Evolutionary conservation across 2,113 vertebrate species (phyloP).

Genomic region (Myotis davidii): DNA sequence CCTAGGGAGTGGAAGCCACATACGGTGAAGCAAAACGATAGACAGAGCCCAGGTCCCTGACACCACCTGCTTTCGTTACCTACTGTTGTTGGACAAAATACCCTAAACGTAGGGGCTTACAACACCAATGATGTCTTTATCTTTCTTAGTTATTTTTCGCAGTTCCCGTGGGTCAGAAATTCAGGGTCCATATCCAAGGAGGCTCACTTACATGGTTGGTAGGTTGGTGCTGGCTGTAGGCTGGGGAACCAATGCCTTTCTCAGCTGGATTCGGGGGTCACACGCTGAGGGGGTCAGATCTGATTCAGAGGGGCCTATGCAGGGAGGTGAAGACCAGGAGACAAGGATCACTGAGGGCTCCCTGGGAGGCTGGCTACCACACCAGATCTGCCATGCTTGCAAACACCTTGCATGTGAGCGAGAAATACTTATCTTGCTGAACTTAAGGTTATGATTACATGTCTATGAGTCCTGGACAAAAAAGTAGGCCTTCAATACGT

Average conservation of each 20-base stretch:
- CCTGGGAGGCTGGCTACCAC: background rate
- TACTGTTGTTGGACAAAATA: background rate
- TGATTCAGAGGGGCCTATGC: background rate
- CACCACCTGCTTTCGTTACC: background rate
- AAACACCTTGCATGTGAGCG: background rate
- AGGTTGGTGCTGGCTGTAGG: background rate
- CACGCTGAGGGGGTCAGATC: background rate
- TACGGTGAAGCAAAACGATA: rapidly evolving
- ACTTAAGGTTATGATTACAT: background rate
- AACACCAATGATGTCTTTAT: background rate
- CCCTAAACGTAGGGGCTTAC: background rate
- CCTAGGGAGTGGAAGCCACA: background rate
- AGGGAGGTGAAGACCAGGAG: background rate
- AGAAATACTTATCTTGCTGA: background rate
- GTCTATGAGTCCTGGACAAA: background rate
- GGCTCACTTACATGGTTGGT: background rate
- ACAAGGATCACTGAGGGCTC: background rate
- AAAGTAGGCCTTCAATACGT: background rate
- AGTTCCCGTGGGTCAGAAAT: background rate
- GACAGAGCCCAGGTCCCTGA: background rate
- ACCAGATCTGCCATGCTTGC: background rate
- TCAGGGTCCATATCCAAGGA: background rate
- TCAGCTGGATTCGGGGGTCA: background rate
- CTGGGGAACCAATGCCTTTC: background rate
- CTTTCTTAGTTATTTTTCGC: background rate